Evolutionary conservation across 1,140 invertebrate genomes (phyloP).

Genomic region (Drosophila bocki): DNA sequence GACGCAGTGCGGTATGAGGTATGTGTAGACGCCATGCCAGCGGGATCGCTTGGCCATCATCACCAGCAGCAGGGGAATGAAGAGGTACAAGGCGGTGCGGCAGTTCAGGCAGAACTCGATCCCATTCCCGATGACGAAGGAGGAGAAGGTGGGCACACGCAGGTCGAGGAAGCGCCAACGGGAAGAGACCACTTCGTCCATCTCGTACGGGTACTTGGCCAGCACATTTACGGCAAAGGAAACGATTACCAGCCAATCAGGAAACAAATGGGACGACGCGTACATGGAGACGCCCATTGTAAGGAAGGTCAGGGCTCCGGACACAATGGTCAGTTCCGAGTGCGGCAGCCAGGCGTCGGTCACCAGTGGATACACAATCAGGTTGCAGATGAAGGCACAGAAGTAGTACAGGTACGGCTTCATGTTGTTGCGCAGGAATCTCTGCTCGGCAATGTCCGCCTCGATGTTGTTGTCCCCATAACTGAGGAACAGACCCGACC

Average conservation of each 20-base stretch:
- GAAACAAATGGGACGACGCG: conserved; percentile 86
- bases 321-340: conserved; percentile 92
- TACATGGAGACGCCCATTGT: conserved; percentile 90
- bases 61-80: conserved; percentile 90
- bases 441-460: conserved; percentile 91
- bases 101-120: conserved; percentile 94
- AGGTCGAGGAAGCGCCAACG: conserved; percentile 92
- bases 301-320: conserved; percentile 90
- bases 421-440: conserved; percentile 93
- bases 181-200: conserved; percentile 91
- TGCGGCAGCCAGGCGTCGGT: conserved; percentile 92
- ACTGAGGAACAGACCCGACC: conserved; percentile 91
- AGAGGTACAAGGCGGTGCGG: conserved; percentile 90
- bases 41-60: conserved; percentile 90
- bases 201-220: conserved; percentile 93
- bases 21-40: conserved; percentile 92
- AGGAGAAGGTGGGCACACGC: conserved; percentile 92
- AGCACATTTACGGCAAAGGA: conserved; percentile 93
- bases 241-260: conserved; percentile 90
- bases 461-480: conserved; percentile 90
- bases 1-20: conserved; percentile 93
- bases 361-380: conserved; percentile 91
- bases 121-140: conserved; percentile 91
- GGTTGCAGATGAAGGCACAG: conserved; percentile 89
- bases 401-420: conserved; percentile 93